phyloP scores from a whole-genome alignment of 2,888 invertebrate species.

The Reticulitermes lucifugus region DNA sequence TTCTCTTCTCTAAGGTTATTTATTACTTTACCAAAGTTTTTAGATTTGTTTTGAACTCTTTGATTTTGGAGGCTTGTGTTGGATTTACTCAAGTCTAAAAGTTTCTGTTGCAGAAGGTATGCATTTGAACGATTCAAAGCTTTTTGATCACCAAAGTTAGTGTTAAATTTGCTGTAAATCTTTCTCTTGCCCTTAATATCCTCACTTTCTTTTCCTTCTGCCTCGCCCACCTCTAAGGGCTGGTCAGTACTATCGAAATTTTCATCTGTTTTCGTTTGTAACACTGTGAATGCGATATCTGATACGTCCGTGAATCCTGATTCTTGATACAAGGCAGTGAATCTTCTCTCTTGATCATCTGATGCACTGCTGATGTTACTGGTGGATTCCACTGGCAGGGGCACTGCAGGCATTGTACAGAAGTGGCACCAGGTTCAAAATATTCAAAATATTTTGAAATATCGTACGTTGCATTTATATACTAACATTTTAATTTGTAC shows the following conservation, averaged over 20 bases:
- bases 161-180: background rate
- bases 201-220: background rate
- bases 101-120: conserved; percentile 35
- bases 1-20: conserved; percentile 21
- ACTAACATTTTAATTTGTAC: too few relatives aligned
- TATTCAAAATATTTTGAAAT: too few relatives aligned
- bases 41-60: background rate
- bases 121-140: conserved; percentile 32
- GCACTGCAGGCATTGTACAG: conserved; percentile 42
- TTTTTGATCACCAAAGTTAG: conserved; percentile 1
- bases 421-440: background rate
- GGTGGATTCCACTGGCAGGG: conserved; percentile 17
- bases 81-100: conserved; percentile 30
- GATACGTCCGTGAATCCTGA: conserved; percentile 20
- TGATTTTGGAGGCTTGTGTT: background rate
- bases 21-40: background rate
- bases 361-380: background rate
- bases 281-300: conserved; percentile 45
- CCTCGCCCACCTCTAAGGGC: background rate
- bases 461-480: too few relatives aligned
- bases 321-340: conserved; percentile 20
- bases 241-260: conserved; percentile 39
- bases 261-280: conserved; percentile 27
- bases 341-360: conserved; percentile 29
- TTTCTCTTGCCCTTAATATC: background rate